Base-by-base conservation (phyloP, 2,113 vertebrate species). In the Oreochromis aureus region DNA sequence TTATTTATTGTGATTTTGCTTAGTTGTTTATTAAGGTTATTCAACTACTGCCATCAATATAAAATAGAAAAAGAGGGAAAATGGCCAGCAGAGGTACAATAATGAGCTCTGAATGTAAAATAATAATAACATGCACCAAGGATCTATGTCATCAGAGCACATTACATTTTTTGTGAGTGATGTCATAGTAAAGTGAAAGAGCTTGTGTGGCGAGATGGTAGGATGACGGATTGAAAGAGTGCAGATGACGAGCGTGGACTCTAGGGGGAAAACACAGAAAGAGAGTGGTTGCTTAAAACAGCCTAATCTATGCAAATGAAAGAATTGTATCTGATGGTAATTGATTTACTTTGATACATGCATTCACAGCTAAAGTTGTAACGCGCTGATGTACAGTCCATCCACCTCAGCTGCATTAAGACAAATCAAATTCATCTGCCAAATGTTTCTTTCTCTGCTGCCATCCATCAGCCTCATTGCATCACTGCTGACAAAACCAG, bases 371-470 rank as follows among this genome's bases (percentile, higher is more conserved):
- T 69, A 79, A 78, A 63, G 83, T 36, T 19, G 81, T 89, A 55
- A 90, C 59, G 87, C 80, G 87, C 71, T 86, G 91, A 86, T 86
- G 71, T 51, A 18, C 79, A 79, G 56, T 69, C 82, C 87, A 51
- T 30, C 80, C 87, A 81, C 59, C 85, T 83, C 48, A 30, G 46
- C 81, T 78, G 82, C 82, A 89, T 94, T 87, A 86, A 85, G 90
- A 95, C 93, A 96, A 96, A 97, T 96, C 92, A 92, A 95, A 96
- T 96, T 95, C 91, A 90, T 93, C 90, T 81, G 82, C 94, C 92
- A 90, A 85, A 94, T 89, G 87, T 87, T 94, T 90, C 63, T 92
- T 84, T 85, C 86, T 88, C 46, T 91, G 78, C 92, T 76, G 85
- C 91, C 94, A 96, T 96, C 95, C 93, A 95, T 96, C 95, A 96